Conservation (phyloP, 2,113 vertebrate species). For the Gallinago media region DNA sequence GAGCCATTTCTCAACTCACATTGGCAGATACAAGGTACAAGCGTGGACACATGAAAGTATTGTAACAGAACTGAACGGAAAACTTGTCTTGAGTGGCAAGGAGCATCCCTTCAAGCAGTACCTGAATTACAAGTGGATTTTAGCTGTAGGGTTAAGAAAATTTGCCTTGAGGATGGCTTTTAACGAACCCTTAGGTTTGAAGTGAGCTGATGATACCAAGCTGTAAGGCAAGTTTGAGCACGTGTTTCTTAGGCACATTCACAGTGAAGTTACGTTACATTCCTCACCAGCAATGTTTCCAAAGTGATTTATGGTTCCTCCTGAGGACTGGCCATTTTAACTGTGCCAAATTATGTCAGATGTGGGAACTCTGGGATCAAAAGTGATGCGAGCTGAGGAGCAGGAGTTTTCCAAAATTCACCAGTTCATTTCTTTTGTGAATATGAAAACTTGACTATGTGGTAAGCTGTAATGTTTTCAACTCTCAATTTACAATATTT, state of each 20-base stretch:
- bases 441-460: neutral
- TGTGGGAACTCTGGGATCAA: neutral
- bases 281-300: neutral
- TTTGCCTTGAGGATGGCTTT: neutral
- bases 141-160: neutral
- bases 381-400: neutral
- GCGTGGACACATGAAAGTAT: fast-evolving
- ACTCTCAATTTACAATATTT: neutral
- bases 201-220: neutral
- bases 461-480: neutral
- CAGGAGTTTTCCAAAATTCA: neutral
- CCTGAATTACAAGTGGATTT: neutral
- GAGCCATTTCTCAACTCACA: neutral
- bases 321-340: neutral
- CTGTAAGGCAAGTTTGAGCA: neutral
- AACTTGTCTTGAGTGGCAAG: neutral
- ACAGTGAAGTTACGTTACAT: neutral
- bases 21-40: neutral
- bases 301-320: neutral
- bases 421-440: neutral
- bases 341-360: neutral
- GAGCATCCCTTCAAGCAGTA: neutral
- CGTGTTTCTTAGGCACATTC: neutral
- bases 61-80: neutral
- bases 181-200: neutral